Conservation (phyloP, 92 coral and sea anemone genomes). For the Scolanthus callimorphus region DNA sequence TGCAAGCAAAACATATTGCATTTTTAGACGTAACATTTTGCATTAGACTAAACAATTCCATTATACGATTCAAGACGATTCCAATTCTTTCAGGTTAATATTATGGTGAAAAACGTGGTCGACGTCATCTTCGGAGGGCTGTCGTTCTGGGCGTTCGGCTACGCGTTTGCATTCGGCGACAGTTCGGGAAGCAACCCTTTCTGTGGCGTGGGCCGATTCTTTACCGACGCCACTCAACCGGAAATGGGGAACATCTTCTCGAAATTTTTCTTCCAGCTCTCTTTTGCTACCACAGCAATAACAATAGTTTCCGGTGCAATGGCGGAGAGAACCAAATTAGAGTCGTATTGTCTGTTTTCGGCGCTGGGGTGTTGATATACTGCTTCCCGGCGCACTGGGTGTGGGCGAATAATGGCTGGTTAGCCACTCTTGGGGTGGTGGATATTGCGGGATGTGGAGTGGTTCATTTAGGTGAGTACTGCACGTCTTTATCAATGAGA, state of each 20-base stretch:
- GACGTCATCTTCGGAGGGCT: slow-evolving; percentile 80
- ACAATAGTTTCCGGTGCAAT: slow-evolving; percentile 61
- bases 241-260: slow-evolving; percentile 62
- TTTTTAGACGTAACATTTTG: no score
- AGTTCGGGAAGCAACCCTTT: slow-evolving; percentile 48
- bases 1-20: no score
- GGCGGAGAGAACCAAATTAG: slow-evolving; percentile 54
- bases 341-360: slow-evolving; percentile 55
- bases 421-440: slow-evolving; percentile 43
- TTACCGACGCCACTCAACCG: slow-evolving; percentile 55
- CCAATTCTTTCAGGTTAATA: slow-evolving; percentile 47
- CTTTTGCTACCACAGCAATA: slow-evolving; percentile 60
- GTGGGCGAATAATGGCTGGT: slow-evolving; percentile 59
- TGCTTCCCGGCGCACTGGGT: slow-evolving; percentile 62
- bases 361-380: slow-evolving; percentile 48
- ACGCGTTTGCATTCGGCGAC: slow-evolving; percentile 64
- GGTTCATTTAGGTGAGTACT: slow-evolving; percentile 43
- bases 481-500: no score
- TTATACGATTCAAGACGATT: no score
- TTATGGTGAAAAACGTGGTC: slow-evolving; percentile 71
- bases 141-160: slow-evolving; percentile 76
- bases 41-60: no score
- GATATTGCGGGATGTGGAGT: slow-evolving; percentile 60
- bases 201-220: slow-evolving; percentile 67
- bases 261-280: slow-evolving; percentile 56